phyloP scores from a whole-genome alignment of 2,888 invertebrate species.

The Clusia tigrina region DNA sequence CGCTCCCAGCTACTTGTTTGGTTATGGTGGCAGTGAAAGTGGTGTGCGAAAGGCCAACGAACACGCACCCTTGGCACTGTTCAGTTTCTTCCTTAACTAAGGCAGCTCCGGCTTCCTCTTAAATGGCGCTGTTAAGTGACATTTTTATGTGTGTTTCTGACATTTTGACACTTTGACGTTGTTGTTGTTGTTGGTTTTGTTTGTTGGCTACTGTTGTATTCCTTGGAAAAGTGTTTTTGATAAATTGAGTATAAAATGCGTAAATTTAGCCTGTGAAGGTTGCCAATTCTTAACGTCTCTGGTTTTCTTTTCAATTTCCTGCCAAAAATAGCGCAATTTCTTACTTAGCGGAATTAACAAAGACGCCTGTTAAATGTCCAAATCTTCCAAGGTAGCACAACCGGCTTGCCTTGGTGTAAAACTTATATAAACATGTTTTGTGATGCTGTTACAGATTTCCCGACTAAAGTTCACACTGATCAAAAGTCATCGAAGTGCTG shows the following conservation, averaged over 20 bases:
- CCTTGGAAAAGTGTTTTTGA: not conserved
- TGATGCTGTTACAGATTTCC: no score
- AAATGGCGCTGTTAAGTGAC: constrained; percentile 1
- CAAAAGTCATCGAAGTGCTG: no score
- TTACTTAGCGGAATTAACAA: not conserved
- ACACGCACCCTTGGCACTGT: not conserved
- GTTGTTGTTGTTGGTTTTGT: constrained; percentile 4
- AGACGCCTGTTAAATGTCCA: no score
- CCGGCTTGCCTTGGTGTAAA: no score
- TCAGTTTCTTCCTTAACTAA: not conserved
- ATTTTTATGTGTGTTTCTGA: constrained; percentile 12
- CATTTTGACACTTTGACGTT: constrained; percentile 14
- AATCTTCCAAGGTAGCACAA: no score
- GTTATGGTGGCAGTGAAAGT: not conserved
- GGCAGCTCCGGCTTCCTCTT: not conserved
- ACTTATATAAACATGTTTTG: no score
- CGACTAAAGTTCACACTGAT: no score
- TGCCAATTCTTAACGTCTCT: no score
- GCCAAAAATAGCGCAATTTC: no score
- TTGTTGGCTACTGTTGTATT: not conserved
- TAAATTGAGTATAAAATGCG: not conserved
- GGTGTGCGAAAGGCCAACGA: not conserved
- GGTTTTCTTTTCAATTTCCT: no score
- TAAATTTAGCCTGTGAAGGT: no score
- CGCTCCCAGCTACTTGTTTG: not conserved